phyloP scores from a whole-genome alignment of 2,797 vertebrate species.

The Eulemur mongoz region DNA sequence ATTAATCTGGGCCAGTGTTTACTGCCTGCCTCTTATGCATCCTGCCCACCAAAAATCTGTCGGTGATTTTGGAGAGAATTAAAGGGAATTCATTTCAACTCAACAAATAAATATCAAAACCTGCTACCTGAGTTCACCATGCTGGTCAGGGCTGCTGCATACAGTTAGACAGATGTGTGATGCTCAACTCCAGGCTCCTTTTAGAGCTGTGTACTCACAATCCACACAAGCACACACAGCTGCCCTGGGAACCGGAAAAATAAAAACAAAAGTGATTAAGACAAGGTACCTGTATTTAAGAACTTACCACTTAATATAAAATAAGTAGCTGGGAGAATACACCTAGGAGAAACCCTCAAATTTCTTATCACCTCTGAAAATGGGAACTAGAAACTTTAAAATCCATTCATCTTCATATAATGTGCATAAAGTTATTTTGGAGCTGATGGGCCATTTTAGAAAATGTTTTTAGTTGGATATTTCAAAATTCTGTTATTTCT shows the following conservation, averaged over 20 bases:
- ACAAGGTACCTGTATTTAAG: background rate
- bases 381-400: background rate
- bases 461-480: background rate
- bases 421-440: background rate
- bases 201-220: background rate
- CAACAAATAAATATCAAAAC: background rate
- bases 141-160: background rate
- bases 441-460: background rate
- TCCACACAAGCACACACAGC: no score
- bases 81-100: background rate
- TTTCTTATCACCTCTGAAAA: background rate
- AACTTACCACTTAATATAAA: background rate
- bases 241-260: background rate
- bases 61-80: background rate
- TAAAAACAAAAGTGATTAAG: background rate
- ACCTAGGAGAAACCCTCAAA: background rate
- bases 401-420: background rate
- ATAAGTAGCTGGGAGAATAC: background rate
- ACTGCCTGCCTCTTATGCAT: background rate
- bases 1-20: background rate
- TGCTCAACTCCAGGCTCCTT: background rate
- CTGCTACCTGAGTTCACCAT: background rate
- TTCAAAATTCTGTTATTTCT: slow-evolving; percentile 43
- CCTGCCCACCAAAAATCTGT: background rate
- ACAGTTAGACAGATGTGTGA: background rate